Percentiles rank a stretch among this genome's conserved stretches.
Conservation (phyloP, 1,140 invertebrate genomes). For the Sycophaga agraensis region DNA sequence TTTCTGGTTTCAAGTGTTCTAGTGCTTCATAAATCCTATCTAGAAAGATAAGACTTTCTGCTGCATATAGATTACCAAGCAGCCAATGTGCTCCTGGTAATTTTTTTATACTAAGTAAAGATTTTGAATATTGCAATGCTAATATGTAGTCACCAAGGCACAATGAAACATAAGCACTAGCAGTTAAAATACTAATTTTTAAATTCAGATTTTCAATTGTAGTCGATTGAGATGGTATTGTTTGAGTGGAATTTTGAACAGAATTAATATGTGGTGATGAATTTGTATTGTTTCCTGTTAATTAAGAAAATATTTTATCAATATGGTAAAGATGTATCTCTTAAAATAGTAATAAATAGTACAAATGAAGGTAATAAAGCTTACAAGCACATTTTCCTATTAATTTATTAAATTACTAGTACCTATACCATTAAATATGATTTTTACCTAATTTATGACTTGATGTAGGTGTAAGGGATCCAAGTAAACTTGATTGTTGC, state of each 20-base stretch:
- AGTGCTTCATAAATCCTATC: conserved; percentile 83
- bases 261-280: neutral
- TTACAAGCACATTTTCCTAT: too few relatives aligned
- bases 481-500: conserved; percentile 24
- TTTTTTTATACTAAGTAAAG: conserved; percentile 66
- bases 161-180: conserved; percentile 81
- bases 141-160: conserved; percentile 81
- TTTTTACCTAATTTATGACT: conserved; percentile 24
- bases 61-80: conserved; percentile 84
- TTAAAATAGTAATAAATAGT: too few relatives aligned
- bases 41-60: conserved; percentile 83
- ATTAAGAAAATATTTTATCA: neutral
- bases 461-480: conserved; percentile 1
- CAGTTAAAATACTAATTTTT: conserved; percentile 72
- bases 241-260: conserved; percentile 33
- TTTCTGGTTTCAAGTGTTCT: conserved; percentile 79
- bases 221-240: conserved; percentile 38
- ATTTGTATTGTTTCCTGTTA: conserved; percentile 9
- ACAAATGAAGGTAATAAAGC: too few relatives aligned
- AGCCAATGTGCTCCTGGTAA: conserved; percentile 71
- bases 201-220: conserved; percentile 51
- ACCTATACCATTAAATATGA: neutral
- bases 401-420: too few relatives aligned
- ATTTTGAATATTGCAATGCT: conserved; percentile 76
- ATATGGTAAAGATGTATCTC: too few relatives aligned